Evolutionary conservation across 1,140 invertebrate genomes (phyloP), one percentile per base, ranked within the genome.

Genomic region (Neelides sp.): DNA sequence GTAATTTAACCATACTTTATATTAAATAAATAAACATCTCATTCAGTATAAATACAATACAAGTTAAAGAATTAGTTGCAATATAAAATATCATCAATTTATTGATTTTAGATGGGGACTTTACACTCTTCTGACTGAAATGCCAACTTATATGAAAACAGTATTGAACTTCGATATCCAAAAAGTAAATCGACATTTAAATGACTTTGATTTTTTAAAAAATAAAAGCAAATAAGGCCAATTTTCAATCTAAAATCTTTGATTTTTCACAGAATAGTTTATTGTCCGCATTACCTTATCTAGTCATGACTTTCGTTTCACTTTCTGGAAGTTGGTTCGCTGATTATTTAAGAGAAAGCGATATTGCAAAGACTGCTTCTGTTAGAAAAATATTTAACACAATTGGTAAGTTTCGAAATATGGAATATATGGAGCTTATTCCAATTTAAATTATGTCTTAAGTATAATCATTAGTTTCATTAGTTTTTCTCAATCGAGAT

Each of bases 381-480:
- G 76, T 78, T 0, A 70, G 82, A 39, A 83, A 83, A 67, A 65
- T 83, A 37, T 83, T 83, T 64, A 83, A 80, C 19, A 79, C 78
- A 24, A 73, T 81, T 45, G 77, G 77, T 79, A 69, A 68, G 3
- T 56, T 28, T 22, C 3, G 4, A 28, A 19, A 40, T 12, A n/a
- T 39, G 27, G 5, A 27, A 10, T 12, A 22, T 44, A 22, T 20
- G 35, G 12, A 32, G 13, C 32, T 48, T 19, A 36, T 23, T 12
- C 4, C 5, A 4, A 30, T 17, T 19, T 34, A 26, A 42, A n/a
- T 22, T 20, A 45, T 8, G 13, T 36, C 12, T 43, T 26, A 17
- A 20, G 34, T 23, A 2, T 37, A 3, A 41, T 50, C 30, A 12
- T 46, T 37, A 12, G 32, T 24, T 3, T 12, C 24, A 7, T 36